Evolutionary conservation across 2,888 invertebrate species (phyloP).

Genomic region (Criorhina ranunculi): DNA sequence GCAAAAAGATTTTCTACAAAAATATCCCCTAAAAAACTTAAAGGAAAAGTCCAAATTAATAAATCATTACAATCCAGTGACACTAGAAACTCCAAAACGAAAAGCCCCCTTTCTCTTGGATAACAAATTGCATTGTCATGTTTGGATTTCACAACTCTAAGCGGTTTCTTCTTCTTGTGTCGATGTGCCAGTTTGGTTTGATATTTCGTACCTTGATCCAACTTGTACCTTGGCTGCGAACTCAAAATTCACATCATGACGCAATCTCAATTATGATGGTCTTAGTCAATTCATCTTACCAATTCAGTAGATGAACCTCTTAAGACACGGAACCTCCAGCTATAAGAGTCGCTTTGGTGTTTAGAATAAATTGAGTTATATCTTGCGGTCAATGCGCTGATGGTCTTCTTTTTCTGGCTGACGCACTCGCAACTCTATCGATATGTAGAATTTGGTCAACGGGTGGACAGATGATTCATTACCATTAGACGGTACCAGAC

Average conservation of each 20-base stretch:
- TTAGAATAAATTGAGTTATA: neutral
- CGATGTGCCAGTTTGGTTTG: neutral
- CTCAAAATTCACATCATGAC: constrained; percentile 7
- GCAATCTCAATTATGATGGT: neutral
- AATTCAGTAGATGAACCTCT: constrained; percentile 33
- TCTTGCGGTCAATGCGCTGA: constrained; percentile 30
- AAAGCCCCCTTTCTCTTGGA: neutral
- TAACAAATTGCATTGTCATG: constrained; percentile 14
- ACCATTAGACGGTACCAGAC: neutral
- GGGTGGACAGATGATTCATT: constrained; percentile 13
- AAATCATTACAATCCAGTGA: neutral
- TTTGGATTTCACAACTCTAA: constrained; percentile 26
- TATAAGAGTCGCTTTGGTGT: neutral
- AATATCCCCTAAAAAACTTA: constrained; percentile 6
- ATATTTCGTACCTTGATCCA: constrained; percentile 6
- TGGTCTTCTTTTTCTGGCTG: constrained; percentile 1
- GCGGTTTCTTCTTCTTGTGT: constrained; percentile 5
- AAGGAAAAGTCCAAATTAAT: neutral
- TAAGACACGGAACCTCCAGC: constrained; percentile 14
- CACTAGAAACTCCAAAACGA: neutral
- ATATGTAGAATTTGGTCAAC: neutral
- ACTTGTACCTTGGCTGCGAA: constrained; percentile 2
- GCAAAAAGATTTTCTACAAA: neutral
- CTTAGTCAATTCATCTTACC: constrained; percentile 6
- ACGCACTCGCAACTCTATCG: neutral